Conservation (phyloP, 2,797 vertebrate genomes). For the Euphonia xanthogaster region DNA sequence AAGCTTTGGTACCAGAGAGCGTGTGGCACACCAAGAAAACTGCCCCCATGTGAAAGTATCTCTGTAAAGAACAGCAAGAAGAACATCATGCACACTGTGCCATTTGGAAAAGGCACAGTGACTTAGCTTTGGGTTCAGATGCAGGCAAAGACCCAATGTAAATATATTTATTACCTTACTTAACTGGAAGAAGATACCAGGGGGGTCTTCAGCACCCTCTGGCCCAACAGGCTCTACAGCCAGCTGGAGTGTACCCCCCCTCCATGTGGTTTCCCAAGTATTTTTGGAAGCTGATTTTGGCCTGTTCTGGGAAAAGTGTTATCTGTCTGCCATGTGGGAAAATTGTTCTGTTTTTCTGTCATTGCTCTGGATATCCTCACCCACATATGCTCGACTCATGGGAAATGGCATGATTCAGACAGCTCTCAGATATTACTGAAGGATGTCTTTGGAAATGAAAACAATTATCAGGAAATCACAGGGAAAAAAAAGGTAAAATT, state of each 20-base stretch:
- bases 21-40: rapidly evolving
- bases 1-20: background rate
- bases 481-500: background rate
- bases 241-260: background rate
- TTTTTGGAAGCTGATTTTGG: background rate
- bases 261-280: background rate
- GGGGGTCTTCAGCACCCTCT: background rate
- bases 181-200: background rate
- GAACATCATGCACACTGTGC: background rate
- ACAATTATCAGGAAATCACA: background rate
- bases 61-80: background rate
- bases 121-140: background rate
- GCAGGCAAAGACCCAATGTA: background rate
- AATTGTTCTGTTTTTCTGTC: background rate
- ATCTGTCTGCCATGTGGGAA: background rate
- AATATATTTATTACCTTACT: background rate
- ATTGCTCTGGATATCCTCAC: background rate
- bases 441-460: background rate
- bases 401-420: background rate
- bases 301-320: background rate
- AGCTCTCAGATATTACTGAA: background rate
- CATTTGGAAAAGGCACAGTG: background rate
- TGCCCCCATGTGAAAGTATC: background rate
- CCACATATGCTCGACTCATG: background rate
- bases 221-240: background rate